phyloP scores from a whole-genome alignment of 2,797 vertebrate genomes.

The Gallinago stenura region DNA sequence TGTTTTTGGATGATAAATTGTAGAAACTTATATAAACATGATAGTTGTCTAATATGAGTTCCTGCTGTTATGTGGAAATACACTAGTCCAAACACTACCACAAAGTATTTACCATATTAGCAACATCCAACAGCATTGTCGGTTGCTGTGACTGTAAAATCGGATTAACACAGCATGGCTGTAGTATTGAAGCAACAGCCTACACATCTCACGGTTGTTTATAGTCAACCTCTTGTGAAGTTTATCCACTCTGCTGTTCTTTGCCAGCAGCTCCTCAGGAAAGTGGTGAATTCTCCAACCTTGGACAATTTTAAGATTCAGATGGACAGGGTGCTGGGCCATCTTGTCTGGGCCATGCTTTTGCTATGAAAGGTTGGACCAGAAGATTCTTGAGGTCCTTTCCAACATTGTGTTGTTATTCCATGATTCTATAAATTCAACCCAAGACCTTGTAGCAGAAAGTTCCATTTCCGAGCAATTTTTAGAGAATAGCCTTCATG shows the following conservation, averaged over 20 bases:
- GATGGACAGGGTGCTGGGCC: background rate
- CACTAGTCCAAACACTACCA: background rate
- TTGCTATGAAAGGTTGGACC: background rate
- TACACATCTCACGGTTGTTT: background rate
- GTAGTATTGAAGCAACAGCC: background rate
- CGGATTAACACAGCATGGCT: background rate
- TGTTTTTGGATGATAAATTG: conserved; percentile 16
- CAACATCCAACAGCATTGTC: background rate
- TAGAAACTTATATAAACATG: background rate
- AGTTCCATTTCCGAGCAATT: background rate
- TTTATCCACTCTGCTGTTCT: background rate
- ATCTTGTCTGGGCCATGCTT: background rate
- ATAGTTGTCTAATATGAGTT: background rate
- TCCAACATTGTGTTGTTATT: background rate
- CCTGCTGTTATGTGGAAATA: background rate
- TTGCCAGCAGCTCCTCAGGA: background rate
- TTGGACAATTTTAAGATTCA: background rate
- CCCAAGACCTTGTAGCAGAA: background rate
- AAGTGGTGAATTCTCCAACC: background rate
- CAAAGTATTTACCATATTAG: background rate
- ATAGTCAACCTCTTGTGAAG: background rate
- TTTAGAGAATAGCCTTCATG: background rate
- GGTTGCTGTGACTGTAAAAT: background rate
- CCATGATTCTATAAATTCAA: background rate
- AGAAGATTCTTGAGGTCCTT: background rate